Percentiles rank a stretch among this genome's conserved stretches.
phyloP scores from a whole-genome alignment of 2,888 invertebrate genomes.

The Hirtodrosophila duncani region DNA sequence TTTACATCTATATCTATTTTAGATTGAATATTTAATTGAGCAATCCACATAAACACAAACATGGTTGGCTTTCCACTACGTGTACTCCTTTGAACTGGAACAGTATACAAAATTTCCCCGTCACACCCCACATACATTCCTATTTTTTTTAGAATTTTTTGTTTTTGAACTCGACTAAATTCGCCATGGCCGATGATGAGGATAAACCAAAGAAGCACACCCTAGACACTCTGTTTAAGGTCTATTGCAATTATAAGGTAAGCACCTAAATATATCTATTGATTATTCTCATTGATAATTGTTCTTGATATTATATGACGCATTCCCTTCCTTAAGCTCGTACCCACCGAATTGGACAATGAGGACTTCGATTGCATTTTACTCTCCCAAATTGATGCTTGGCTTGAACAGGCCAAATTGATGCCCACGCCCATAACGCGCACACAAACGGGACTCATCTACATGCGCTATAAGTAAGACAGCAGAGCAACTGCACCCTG shows the following conservation, averaged over 20 bases:
- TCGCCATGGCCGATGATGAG: slow-evolving; percentile 66
- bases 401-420: too few species aligned
- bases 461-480: slow-evolving; percentile 69
- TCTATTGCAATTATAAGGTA: slow-evolving; percentile 59
- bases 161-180: background rate
- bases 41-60: too few species aligned
- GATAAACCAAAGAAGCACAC: slow-evolving; percentile 58
- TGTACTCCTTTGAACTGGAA: too few species aligned
- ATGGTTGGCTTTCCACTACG: slow-evolving; percentile 26
- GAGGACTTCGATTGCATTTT: slow-evolving; percentile 57
- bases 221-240: slow-evolving; percentile 55
- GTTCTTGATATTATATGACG: too few species aligned
- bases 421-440: slow-evolving; percentile 42
- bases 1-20: background rate
- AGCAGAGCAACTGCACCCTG: too few species aligned
- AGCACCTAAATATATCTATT: background rate
- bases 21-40: too few species aligned
- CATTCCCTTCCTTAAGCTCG: slow-evolving; percentile 8
- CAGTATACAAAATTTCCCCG: too few species aligned
- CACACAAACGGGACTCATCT: slow-evolving; percentile 65
- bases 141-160: too few species aligned
- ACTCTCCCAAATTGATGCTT: too few species aligned
- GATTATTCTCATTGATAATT: too few species aligned
- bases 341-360: slow-evolving; percentile 53
- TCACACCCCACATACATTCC: too few species aligned